Conservation (phyloP, 2,888 invertebrate genomes). For the Drosophila peninsularis region DNA sequence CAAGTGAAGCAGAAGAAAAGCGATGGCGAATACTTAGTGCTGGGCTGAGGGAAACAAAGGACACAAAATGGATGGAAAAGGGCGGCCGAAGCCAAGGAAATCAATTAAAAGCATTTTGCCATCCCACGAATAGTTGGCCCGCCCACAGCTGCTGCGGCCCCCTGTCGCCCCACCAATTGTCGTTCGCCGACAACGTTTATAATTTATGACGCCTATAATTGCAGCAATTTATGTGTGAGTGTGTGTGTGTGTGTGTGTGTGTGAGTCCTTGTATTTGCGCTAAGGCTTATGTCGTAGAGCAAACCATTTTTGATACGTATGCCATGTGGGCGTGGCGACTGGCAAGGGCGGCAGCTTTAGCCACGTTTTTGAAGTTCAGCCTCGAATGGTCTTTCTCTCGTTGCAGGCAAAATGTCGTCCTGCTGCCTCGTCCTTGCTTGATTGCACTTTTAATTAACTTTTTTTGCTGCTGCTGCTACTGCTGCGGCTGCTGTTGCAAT, state of each 20-base stretch:
- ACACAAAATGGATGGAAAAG: slow-evolving; percentile 35
- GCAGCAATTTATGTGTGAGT: slow-evolving; percentile 67
- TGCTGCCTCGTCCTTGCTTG: slow-evolving; percentile 56
- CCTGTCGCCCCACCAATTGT: slow-evolving; percentile 28
- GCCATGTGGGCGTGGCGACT: slow-evolving; percentile 7
- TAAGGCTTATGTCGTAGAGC: slow-evolving; percentile 50
- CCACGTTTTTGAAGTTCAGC: slow-evolving; percentile 54
- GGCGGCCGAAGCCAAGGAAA: slow-evolving; percentile 47
- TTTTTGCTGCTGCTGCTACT: slow-evolving; percentile 54
- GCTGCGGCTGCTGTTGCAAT: slow-evolving; percentile 36
- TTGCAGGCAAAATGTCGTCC: slow-evolving; percentile 62
- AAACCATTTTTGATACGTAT: slow-evolving; percentile 40
- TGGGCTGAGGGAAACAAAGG: slow-evolving; percentile 36
- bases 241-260: slow-evolving; percentile 23
- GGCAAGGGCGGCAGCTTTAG: slow-evolving; percentile 13
- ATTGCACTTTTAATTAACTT: slow-evolving; percentile 82
- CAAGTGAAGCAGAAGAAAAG: slow-evolving; percentile 10
- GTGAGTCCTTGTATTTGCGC: slow-evolving; percentile 51
- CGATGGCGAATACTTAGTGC: slow-evolving; percentile 38
- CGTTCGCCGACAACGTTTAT: slow-evolving; percentile 52
- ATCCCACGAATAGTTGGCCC: slow-evolving; percentile 1
- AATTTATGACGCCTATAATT: slow-evolving; percentile 79
- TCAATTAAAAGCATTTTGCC: slow-evolving; percentile 72
- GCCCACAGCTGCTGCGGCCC: neutral
- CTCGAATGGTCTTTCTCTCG: slow-evolving; percentile 50